Evolutionary conservation across 2,797 vertebrate genomes (phyloP).

Genomic region (Melanotaenia trifasciata): DNA sequence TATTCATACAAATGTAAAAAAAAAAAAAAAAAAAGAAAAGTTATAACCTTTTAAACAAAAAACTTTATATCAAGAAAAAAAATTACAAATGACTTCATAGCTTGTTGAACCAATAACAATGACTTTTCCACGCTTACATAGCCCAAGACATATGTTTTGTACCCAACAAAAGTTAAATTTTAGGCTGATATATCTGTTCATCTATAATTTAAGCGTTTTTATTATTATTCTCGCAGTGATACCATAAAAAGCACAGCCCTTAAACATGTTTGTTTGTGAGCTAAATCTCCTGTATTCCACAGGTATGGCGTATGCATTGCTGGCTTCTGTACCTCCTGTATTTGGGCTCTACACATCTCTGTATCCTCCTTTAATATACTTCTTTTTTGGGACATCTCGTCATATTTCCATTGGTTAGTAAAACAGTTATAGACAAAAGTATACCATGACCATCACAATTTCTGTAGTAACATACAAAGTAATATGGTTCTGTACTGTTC

Average conservation of each 20-base stretch:
- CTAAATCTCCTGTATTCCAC: constrained; percentile 4
- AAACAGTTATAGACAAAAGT: not conserved
- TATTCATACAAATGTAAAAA: too few species aligned
- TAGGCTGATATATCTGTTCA: too few species aligned
- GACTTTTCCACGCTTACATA: too few species aligned
- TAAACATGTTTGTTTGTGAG: not conserved
- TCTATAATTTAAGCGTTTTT: too few species aligned
- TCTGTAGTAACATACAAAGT: not conserved
- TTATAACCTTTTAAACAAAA: too few species aligned
- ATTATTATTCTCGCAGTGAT: not conserved
- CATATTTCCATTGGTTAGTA: constrained; percentile 90
- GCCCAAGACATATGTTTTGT: too few species aligned
- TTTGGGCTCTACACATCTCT: constrained; percentile 94
- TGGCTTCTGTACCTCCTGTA: constrained; percentile 93
- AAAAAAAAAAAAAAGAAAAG: too few species aligned
- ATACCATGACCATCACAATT: not conserved
- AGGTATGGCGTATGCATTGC: constrained; percentile 95
- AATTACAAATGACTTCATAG: too few species aligned
- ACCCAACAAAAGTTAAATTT: too few species aligned
- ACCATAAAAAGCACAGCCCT: not conserved
- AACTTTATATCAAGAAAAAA: too few species aligned
- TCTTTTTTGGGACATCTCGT: constrained; percentile 94
- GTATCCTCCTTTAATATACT: constrained; percentile 92
- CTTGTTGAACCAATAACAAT: too few species aligned
- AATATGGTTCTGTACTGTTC: not conserved